phyloP scores from a whole-genome alignment of 2,797 vertebrate genomes.

The Carcharodon carcharias region DNA sequence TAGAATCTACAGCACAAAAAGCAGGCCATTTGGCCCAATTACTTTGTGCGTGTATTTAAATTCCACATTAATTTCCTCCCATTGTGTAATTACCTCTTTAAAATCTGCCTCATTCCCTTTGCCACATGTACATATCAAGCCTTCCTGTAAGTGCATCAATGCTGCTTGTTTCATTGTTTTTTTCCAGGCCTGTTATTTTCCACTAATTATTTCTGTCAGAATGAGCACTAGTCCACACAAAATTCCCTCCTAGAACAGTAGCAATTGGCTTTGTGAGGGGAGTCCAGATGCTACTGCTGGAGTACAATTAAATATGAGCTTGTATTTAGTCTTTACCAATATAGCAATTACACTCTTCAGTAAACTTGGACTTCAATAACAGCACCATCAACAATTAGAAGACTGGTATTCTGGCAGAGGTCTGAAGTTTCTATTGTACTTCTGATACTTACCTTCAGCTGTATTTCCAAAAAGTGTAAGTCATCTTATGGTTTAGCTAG shows the following conservation, averaged over 20 bases:
- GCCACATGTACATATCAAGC: neutral
- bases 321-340: neutral
- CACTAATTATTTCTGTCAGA: conserved; percentile 9
- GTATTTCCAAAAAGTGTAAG: neutral
- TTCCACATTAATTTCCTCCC: neutral
- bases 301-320: neutral
- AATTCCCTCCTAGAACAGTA: neutral
- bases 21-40: neutral
- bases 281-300: neutral
- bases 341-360: neutral
- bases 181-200: neutral
- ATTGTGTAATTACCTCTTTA: neutral
- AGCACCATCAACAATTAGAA: neutral
- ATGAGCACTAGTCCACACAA: neutral
- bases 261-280: neutral
- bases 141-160: neutral
- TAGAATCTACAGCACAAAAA: neutral
- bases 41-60: neutral
- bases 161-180: neutral
- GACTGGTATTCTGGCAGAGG: neutral
- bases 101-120: neutral
- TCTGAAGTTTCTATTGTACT: neutral
- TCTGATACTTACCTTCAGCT: neutral
- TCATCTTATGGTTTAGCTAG: neutral
- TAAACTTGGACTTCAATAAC: neutral